Evolutionary conservation across 1,140 invertebrate genomes (phyloP).

Genomic region (Parasteatoda tepidariorum): DNA sequence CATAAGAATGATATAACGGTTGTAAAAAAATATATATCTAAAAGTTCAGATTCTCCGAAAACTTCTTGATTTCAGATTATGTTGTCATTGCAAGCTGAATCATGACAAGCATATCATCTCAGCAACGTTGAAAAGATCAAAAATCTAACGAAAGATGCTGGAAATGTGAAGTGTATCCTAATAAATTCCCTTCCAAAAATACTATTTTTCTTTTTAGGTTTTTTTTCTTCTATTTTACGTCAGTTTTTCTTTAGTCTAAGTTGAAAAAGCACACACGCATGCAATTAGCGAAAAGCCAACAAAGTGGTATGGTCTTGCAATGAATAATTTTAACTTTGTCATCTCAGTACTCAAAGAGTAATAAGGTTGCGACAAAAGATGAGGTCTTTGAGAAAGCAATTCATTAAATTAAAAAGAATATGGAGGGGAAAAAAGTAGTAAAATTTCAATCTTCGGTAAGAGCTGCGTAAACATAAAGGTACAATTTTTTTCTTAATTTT

Average conservation of each 20-base stretch:
- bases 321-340: slow-evolving; percentile 51
- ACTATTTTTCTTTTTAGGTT: slow-evolving; percentile 5
- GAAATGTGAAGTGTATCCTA: not conserved
- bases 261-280: slow-evolving; percentile 13
- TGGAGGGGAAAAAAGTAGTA: too few species aligned
- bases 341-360: slow-evolving; percentile 12
- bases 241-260: slow-evolving; percentile 38
- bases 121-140: slow-evolving; percentile 5
- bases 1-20: too few species aligned
- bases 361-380: slow-evolving; percentile 3
- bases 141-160: not conserved
- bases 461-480: slow-evolving; percentile 47
- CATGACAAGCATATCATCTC: slow-evolving; percentile 30
- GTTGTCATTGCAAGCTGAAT: slow-evolving; percentile 7
- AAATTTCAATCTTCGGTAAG: slow-evolving; percentile 34
- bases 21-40: too few species aligned
- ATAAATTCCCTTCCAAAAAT: slow-evolving; percentile 20
- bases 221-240: not conserved
- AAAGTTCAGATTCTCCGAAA: too few species aligned
- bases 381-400: slow-evolving; percentile 37
- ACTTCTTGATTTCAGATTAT: slow-evolving; percentile 30
- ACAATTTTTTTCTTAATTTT: not conserved
- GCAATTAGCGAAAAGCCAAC: slow-evolving; percentile 47
- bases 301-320: not conserved
- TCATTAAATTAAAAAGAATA: slow-evolving; percentile 52